Percentiles rank a stretch among this genome's conserved stretches.
phyloP scores from a whole-genome alignment of 1,140 invertebrate genomes.

The Microplitis demolitor region DNA sequence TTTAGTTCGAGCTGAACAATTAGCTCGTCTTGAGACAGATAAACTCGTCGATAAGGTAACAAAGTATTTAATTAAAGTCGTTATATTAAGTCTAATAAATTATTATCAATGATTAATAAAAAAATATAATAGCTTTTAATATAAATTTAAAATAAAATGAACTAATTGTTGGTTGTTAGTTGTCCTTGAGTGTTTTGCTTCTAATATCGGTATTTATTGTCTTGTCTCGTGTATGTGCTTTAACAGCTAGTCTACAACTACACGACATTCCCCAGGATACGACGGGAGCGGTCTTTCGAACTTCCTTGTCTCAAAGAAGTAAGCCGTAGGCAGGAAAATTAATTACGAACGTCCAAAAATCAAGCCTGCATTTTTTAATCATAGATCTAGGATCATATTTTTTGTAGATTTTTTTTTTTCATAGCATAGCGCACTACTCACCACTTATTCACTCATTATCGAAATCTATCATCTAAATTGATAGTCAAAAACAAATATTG shows the following conservation, averaged over 20 bases:
- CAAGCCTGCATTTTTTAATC: background rate
- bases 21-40: constrained; percentile 77
- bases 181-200: constrained; percentile 21
- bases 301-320: constrained; percentile 69
- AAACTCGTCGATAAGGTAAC: constrained; percentile 77
- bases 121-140: background rate
- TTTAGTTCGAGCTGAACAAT: constrained; percentile 75
- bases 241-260: constrained; percentile 71
- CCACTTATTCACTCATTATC: no score
- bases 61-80: constrained; percentile 7
- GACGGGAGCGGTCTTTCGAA: constrained; percentile 75
- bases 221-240: constrained; percentile 20
- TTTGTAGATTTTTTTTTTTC: background rate
- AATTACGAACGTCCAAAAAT: background rate
- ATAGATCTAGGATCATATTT: background rate
- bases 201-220: constrained; percentile 13
- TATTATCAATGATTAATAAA: background rate
- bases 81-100: background rate
- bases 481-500: no score
- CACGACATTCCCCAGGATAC: constrained; percentile 71
- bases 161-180: constrained; percentile 3
- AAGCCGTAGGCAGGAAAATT: constrained; percentile 51
- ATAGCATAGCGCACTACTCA: no score
- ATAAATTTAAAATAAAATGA: background rate
- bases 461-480: no score